These are phyloP conservation scores for Microctonus brassicae DNA, from an alignment of 2,888 invertebrate genomes.

Conservation along the genomic window DNA sequence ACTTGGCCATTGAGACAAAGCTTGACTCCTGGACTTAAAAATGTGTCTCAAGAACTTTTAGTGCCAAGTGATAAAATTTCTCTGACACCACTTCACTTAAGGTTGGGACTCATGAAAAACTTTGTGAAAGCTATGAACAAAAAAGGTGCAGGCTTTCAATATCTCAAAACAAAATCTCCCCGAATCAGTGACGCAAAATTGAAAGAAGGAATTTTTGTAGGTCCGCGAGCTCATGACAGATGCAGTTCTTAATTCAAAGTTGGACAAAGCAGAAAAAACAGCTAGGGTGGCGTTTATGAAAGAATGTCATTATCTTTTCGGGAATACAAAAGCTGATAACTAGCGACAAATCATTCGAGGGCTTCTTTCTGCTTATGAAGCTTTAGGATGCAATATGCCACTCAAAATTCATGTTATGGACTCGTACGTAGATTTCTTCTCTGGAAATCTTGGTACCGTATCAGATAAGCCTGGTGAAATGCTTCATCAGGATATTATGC, in stretches of 20 bases:
- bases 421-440: conserved; percentile 51
- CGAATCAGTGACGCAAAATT: conserved; percentile 35
- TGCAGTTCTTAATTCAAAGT: conserved; percentile 9
- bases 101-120: conserved; percentile 50
- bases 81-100: conserved; percentile 50
- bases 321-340: conserved; percentile 31
- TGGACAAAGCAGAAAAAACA: conserved; percentile 20
- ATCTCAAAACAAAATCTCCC: conserved; percentile 29
- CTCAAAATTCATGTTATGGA: conserved; percentile 53
- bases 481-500: conserved; percentile 53
- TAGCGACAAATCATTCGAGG: conserved; percentile 23
- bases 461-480: conserved; percentile 55
- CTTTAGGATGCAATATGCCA: conserved; percentile 48
- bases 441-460: conserved; percentile 48
- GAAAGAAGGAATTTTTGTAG: conserved; percentile 39
- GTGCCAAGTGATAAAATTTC: conserved; percentile 39
- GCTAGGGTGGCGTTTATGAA: conserved; percentile 30
- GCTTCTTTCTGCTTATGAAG: conserved; percentile 37
- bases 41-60: too few species aligned
- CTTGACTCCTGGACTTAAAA: too few species aligned
- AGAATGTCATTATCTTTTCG: conserved; percentile 30
- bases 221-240: conserved; percentile 31
- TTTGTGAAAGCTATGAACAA: conserved; percentile 44
- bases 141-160: conserved; percentile 28
- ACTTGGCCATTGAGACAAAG: too few species aligned